Evolutionary conservation across 2,888 invertebrate genomes (phyloP).

Genomic region (Acanthosepion lycidas): DNA sequence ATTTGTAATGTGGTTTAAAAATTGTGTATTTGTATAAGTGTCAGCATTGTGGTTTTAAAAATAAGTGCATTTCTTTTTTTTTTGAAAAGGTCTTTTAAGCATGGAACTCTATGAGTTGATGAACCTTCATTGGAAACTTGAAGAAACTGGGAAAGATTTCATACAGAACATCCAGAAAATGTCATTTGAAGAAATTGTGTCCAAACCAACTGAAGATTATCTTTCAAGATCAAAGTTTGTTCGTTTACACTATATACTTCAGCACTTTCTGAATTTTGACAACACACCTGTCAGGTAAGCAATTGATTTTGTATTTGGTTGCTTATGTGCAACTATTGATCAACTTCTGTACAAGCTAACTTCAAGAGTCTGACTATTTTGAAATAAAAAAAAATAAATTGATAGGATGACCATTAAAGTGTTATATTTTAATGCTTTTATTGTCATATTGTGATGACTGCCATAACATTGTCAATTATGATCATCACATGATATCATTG

Average conservation of each 20-base stretch:
- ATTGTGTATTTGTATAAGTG: not conserved
- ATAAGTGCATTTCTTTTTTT: not conserved
- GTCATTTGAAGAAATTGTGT: not conserved
- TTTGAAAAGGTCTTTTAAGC: not conserved
- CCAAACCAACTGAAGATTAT: not conserved
- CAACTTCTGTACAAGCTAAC: not conserved
- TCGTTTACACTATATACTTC: constrained; percentile 16
- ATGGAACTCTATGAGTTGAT: not conserved
- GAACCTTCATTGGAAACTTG: not conserved
- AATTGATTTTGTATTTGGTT: not conserved
- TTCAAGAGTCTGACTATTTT: no score
- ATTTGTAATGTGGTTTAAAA: not conserved
- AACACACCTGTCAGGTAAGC: not conserved
- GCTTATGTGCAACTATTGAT: not conserved
- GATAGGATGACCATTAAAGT: no score
- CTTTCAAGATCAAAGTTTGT: constrained; percentile 25
- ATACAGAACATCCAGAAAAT: not conserved
- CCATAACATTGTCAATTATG: no score
- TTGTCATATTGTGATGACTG: no score
- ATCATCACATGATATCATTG: no score
- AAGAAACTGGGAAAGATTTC: not conserved
- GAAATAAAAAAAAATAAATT: no score
- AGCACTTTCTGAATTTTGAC: constrained; percentile 34
- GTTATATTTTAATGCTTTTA: no score
- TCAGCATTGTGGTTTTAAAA: not conserved